A percentile compares a stretch with the other conserved stretches of the same genome.
Conservation (phyloP, 2,113 vertebrate genomes). For the Tiliqua scincoides region DNA sequence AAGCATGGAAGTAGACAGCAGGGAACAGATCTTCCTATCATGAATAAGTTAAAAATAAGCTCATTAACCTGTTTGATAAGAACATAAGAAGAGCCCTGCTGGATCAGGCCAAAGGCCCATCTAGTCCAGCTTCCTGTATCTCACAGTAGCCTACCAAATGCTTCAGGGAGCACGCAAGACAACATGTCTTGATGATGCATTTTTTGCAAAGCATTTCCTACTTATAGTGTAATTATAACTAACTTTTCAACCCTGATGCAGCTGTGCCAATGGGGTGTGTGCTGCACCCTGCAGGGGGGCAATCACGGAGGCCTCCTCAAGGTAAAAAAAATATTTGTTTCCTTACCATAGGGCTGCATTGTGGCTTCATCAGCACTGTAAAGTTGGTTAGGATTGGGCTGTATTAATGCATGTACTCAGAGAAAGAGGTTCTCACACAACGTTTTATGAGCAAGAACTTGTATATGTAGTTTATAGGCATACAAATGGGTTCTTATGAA, state of each 20-base stretch:
- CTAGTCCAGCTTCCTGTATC: too few species aligned
- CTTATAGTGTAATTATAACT: neutral
- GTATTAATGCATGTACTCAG: neutral
- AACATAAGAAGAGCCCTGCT: too few species aligned
- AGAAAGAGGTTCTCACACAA: fast-evolving
- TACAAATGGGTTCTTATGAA: neutral
- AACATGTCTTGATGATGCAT: neutral
- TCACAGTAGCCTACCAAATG: too few species aligned
- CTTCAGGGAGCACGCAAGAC: too few species aligned
- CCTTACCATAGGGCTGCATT: too few species aligned
- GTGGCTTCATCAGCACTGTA: too few species aligned
- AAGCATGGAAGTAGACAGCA: neutral
- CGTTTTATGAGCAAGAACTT: neutral
- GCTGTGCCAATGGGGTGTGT: too few species aligned
- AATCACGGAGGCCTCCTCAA: too few species aligned
- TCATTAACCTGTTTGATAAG: neutral
- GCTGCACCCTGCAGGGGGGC: too few species aligned
- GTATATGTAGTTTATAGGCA: fast-evolving
- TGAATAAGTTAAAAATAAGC: neutral
- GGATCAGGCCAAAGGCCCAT: too few species aligned
- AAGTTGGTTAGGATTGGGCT: neutral
- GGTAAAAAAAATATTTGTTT: too few species aligned
- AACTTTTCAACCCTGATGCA: too few species aligned
- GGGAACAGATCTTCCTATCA: neutral
- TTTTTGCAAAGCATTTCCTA: neutral